Conservation (phyloP, 2,888 invertebrate species). For the Linnaemya tessellans region DNA sequence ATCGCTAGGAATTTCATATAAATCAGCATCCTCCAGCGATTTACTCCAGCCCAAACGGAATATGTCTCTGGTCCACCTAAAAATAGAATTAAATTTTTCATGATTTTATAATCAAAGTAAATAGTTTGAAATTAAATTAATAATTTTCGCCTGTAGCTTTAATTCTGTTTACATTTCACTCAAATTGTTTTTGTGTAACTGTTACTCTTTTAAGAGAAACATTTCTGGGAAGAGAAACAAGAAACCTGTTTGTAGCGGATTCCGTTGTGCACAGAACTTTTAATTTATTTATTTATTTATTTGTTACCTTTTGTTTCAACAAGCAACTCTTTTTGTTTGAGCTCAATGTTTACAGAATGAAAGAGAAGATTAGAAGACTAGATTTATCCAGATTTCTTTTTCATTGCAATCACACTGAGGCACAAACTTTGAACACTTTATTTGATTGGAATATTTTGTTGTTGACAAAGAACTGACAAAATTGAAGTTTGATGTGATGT, state of each 20-base stretch:
- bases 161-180: neutral
- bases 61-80: conserved; percentile 83
- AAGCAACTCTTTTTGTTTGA: conserved; percentile 4
- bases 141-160: neutral
- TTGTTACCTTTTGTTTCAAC: neutral
- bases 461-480: neutral
- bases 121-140: neutral
- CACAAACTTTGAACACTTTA: neutral
- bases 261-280: conserved; percentile 1
- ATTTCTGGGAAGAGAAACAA: conserved; percentile 2
- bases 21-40: conserved; percentile 85
- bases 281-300: conserved; percentile 29
- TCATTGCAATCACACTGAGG: conserved; percentile 2
- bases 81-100: conserved; percentile 22
- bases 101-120: neutral
- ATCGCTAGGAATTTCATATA: conserved; percentile 84
- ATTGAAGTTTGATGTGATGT: neutral
- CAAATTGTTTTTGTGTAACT: neutral
- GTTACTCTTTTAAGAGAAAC: neutral
- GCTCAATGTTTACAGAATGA: neutral
- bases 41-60: conserved; percentile 84
- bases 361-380: neutral
- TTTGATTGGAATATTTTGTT: neutral
- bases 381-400: conserved; percentile 15
- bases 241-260: neutral